Evolutionary conservation across 2,888 invertebrate genomes (phyloP).

Genomic region (Nemotelus pantherinus): DNA sequence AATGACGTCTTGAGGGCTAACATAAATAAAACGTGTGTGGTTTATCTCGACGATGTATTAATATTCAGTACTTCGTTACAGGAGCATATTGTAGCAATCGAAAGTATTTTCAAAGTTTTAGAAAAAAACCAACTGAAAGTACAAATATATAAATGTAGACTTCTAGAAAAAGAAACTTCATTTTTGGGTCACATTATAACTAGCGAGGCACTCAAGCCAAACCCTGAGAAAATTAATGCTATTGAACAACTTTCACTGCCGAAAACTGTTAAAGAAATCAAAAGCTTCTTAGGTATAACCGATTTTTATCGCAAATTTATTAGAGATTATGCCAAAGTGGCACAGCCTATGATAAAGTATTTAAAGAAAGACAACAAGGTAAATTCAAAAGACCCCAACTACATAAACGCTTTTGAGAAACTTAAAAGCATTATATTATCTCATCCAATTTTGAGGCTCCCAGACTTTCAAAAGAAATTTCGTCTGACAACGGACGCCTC

Average conservation of each 20-base stretch:
- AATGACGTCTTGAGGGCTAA: not conserved
- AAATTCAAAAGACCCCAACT: not conserved
- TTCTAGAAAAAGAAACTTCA: not conserved
- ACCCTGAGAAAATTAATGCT: constrained; percentile 5
- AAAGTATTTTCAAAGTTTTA: too few relatives aligned
- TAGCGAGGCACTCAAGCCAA: not conserved
- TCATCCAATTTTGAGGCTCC: not conserved
- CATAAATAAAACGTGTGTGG: not conserved
- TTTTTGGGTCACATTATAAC: constrained; percentile 5
- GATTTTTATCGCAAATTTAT: not conserved
- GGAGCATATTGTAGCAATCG: not conserved
- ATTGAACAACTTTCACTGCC: not conserved
- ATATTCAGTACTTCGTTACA: not conserved
- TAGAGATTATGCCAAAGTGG: constrained; percentile 9
- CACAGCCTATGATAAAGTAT: not conserved
- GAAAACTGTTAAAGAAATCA: constrained; percentile 1
- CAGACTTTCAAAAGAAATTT: constrained; percentile 5
- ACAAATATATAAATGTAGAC: constrained; percentile 9
- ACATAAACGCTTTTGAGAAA: not conserved
- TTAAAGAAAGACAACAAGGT: not conserved
- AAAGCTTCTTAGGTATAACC: not conserved
- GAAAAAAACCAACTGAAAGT: not conserved
- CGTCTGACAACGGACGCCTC: constrained; percentile 15
- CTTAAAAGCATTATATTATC: not conserved
- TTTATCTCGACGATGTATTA: not conserved